phyloP scores from a whole-genome alignment of 2,888 invertebrate species.

The Trachelus iudaicus region DNA sequence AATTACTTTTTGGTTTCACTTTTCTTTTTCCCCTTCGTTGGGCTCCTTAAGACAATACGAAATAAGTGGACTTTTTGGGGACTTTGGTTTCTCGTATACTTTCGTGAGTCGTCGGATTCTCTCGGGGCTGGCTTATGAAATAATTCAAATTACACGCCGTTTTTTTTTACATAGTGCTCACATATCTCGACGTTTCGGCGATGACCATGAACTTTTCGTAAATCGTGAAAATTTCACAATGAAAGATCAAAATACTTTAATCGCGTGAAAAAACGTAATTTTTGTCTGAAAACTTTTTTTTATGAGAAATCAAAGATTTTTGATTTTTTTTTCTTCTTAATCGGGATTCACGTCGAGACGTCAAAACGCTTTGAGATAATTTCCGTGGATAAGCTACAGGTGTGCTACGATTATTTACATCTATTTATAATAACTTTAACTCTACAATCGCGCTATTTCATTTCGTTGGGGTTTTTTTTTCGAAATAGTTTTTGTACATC shows the following conservation, averaged over 20 bases:
- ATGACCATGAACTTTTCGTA: not conserved
- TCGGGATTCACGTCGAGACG: not conserved
- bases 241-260: not conserved
- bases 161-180: constrained; percentile 7
- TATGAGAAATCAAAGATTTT: not conserved
- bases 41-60: not conserved
- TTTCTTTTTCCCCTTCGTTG: not conserved
- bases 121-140: constrained; percentile 53
- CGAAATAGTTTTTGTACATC: constrained; percentile 57
- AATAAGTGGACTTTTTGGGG: constrained; percentile 36
- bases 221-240: constrained; percentile 8
- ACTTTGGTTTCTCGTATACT: constrained; percentile 55
- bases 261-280: not conserved
- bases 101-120: constrained; percentile 54
- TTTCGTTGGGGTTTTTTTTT: constrained; percentile 42
- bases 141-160: constrained; percentile 43
- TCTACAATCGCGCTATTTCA: constrained; percentile 51
- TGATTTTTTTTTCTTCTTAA: not conserved
- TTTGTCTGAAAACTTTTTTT: too few species aligned
- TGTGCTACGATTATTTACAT: constrained; percentile 59
- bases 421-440: constrained; percentile 57
- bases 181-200: constrained; percentile 9
- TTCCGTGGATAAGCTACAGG: constrained; percentile 47
- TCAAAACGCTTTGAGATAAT: not conserved
- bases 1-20: not conserved